Evolutionary conservation across 2,113 vertebrate genomes (phyloP), one percentile per base, ranked within the genome.

Genomic region (Coptodon bakossiorum): DNA sequence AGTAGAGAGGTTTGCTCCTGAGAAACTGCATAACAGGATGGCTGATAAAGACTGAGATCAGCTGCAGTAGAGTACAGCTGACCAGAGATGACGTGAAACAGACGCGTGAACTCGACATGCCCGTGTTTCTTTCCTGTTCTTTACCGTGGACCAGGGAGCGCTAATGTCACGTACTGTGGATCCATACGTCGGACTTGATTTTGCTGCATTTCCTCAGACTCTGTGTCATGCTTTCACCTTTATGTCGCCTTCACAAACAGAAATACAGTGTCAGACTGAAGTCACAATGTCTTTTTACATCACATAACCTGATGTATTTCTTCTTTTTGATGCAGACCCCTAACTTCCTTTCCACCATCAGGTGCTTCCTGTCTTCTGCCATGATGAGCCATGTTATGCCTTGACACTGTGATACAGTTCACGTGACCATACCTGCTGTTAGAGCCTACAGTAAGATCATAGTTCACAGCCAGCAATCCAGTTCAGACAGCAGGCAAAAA

Each of bases 301-400:
- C 38, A 10, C 48, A 2, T 82, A 24, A 82, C 81, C 52, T 45
- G 71, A 61, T 59, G 52, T 71, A 27, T 80, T 85, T 61, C 54
- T 82, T 54, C 24, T 63, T 40, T 90, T 45, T 34, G 3, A 34
- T 57, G 68, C 91, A 79, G 83, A 54, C 43, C 61, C 63, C 85
- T 81, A 66, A 86, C 66, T 73, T 87, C 66, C 24, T 88, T 56
- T 38, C 81, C 34, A 85, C 87, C 90, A 40, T 89, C 68, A 83
- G 92, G 93, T 93, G 93, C 92, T 94, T 87, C 91, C 12, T 83
- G 34, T 89, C 88, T 92, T 90, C 94, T 93, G 87, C 95, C 92
- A 82, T 54, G 86, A 93, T 91, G 93, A 94, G 94, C 90, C 94
- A 88, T 48, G 92, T 86, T 86, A 78, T 91, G 94, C 95, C 95